These are phyloP conservation scores for Hyles euphorbiae DNA, from an alignment of 1,140 invertebrate genomes.

Conservation along the genomic window DNA sequence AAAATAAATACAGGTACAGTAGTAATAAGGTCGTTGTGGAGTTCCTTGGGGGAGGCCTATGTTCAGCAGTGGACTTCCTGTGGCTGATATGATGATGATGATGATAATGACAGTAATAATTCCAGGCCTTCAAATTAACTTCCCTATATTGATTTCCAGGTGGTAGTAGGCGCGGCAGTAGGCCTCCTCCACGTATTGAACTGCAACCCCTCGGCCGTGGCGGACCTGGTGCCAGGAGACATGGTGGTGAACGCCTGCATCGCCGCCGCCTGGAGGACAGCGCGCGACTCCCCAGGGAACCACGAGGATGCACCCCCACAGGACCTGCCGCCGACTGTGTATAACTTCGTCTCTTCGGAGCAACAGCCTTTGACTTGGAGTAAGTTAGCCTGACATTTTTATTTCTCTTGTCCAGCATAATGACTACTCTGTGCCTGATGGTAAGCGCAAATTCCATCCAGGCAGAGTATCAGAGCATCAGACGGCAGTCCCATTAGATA, in stretches of 20 bases:
- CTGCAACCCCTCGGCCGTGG: constrained; percentile 77
- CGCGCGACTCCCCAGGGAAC: constrained; percentile 52
- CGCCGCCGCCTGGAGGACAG: constrained; percentile 84
- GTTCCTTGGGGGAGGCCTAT: no score
- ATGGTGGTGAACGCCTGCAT: constrained; percentile 87
- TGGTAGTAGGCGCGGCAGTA: constrained; percentile 82
- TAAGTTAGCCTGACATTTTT: constrained; percentile 19
- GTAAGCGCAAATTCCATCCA: no score
- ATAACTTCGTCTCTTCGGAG: constrained; percentile 77
- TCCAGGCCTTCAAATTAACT: no score
- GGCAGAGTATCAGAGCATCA: no score
- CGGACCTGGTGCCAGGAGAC: constrained; percentile 92
- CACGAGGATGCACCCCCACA: constrained; percentile 45
- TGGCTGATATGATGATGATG: no score
- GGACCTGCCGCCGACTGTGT: constrained; percentile 70
- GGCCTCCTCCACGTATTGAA: constrained; percentile 85
- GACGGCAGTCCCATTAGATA: no score
- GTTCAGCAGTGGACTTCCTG: no score
- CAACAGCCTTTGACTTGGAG: constrained; percentile 78
- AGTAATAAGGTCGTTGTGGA: no score
- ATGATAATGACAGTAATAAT: no score
- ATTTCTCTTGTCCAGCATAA: no score
- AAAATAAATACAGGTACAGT: no score
- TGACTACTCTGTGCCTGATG: no score
- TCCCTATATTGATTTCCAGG: constrained; percentile 31